A percentile compares a stretch with the other conserved stretches of the same genome.
phyloP scores from a whole-genome alignment of 2,797 vertebrate species.

The Myripristis murdjan region DNA sequence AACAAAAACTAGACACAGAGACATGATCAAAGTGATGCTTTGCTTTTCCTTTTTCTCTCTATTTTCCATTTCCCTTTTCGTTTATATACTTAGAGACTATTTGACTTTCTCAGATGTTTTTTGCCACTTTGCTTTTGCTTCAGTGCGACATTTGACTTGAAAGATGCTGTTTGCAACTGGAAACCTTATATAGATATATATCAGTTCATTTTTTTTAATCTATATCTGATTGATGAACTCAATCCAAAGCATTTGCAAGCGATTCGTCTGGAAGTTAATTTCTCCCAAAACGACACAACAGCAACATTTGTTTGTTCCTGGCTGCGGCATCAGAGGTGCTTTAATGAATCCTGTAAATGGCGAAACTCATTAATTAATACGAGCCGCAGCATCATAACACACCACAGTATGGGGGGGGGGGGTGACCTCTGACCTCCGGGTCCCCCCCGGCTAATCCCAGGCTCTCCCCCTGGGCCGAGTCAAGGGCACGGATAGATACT shows the following conservation, averaged over 20 bases:
- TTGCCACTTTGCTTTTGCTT: no score
- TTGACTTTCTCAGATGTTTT: no score
- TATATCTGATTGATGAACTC: no score
- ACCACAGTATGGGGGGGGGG: not conserved
- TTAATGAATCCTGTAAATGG: constrained; percentile 49
- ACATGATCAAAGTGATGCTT: no score
- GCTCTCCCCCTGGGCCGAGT: constrained; percentile 36
- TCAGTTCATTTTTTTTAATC: no score
- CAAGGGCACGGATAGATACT: constrained; percentile 66
- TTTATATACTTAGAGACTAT: no score
- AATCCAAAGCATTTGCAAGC: not conserved
- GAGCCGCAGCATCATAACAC: not conserved
- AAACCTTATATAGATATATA: no score
- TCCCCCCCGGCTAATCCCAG: not conserved
- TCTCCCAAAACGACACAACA: not conserved
- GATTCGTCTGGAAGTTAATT: constrained; percentile 35
- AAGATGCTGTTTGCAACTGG: no score
- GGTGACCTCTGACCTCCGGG: constrained; percentile 60
- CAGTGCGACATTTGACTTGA: no score
- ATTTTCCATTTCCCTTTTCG: no score
- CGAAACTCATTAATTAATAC: constrained; percentile 58
- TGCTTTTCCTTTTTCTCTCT: no score
- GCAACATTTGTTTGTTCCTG: constrained; percentile 49
- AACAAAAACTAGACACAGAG: no score
- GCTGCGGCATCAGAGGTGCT: constrained; percentile 20